These are phyloP conservation scores for Microtus pennsylvanicus DNA, from an alignment of 2,113 vertebrate genomes.

Conservation along the genomic window DNA sequence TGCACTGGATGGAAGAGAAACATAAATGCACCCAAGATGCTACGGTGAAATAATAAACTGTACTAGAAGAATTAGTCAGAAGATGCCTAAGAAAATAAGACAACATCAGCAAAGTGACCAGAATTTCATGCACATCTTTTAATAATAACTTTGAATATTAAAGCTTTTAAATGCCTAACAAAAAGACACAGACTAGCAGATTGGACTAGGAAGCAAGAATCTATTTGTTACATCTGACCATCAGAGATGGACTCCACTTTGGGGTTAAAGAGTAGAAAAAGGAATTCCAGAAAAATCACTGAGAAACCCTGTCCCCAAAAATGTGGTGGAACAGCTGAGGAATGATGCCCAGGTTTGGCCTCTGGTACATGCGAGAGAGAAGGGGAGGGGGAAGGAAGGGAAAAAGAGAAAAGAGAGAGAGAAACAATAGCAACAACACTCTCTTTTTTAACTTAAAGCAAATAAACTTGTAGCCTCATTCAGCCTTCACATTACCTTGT, in stretches of 20 bases:
- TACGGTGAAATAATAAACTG: neutral
- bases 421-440: too few species aligned
- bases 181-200: neutral
- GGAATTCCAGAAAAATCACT: neutral
- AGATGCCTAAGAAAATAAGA: neutral
- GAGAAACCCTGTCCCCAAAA: neutral
- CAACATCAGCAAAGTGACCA: neutral
- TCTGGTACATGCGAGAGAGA: neutral
- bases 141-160: neutral
- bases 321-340: too few species aligned
- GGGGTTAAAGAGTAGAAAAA: neutral
- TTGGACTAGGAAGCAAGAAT: neutral
- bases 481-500: neutral
- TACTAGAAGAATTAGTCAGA: neutral
- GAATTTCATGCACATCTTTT: neutral
- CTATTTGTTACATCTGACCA: neutral
- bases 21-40: neutral
- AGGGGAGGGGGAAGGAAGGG: too few species aligned
- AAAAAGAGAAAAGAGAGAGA: too few species aligned
- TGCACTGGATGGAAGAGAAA: neutral
- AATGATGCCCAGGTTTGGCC: neutral
- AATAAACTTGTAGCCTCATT: neutral
- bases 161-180: neutral
- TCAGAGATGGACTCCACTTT: neutral
- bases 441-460: conserved; percentile 22